A percentile compares a stretch with the other conserved stretches of the same genome.
Conservation (phyloP, 2,797 vertebrate species). For the Pantherophis vulpinus region DNA sequence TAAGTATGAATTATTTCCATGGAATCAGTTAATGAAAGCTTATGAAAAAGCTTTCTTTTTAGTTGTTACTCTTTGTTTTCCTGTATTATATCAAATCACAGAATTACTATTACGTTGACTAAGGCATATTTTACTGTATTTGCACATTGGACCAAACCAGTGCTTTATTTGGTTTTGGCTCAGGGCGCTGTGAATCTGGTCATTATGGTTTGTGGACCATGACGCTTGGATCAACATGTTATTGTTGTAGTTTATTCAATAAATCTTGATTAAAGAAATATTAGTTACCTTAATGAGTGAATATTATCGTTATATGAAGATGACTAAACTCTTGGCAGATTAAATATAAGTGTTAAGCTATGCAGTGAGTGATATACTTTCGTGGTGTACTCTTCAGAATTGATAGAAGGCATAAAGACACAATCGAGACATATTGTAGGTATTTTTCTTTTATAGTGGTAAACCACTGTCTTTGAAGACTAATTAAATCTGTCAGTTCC, state of each 20-base stretch:
- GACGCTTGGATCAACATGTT: neutral
- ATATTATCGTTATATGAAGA: neutral
- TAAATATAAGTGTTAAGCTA: neutral
- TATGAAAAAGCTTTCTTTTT: neutral
- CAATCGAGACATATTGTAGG: neutral
- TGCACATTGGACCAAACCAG: neutral
- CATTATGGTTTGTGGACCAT: neutral
- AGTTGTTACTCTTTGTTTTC: neutral
- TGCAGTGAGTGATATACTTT: neutral
- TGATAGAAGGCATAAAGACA: neutral
- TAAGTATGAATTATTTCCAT: neutral
- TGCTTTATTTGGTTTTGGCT: neutral
- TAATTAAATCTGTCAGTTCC: neutral
- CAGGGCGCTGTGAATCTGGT: neutral
- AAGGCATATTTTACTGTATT: neutral
- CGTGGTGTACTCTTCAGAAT: neutral
- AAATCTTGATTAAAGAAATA: neutral
- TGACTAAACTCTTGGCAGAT: neutral
- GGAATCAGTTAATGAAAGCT: neutral
- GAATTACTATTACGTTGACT: neutral
- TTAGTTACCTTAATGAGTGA: neutral
- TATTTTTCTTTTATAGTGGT: conserved; percentile 7
- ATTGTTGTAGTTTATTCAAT: neutral
- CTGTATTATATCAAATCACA: neutral
- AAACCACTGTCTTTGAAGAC: neutral